Base-by-base conservation (phyloP, 2,113 vertebrate species). In the Callaeas wilsoni region DNA sequence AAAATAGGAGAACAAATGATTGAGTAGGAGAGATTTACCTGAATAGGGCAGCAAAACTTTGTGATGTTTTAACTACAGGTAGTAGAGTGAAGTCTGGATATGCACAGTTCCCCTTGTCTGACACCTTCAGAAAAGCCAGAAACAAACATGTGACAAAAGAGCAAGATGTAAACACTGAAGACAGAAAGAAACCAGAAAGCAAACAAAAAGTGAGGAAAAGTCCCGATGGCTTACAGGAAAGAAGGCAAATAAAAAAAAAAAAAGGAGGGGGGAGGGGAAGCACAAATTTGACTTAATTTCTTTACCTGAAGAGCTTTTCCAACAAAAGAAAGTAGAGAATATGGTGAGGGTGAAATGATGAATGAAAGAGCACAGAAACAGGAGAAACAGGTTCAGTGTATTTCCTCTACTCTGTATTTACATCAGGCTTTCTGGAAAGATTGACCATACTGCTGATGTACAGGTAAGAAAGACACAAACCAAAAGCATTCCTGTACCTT, bases 261-360 rank as follows among this genome's bases (percentile, higher is more conserved):
- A 23, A 3, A 21, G 41, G 41, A 10, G 15, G 1, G 12, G 3
- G 2, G 29, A 6, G 8, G 1, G 6, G 5, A 42, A 89, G 35
- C 33, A 79, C 7, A 68, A 26, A 47, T 71, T n/a, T 59, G 3
- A 68, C 32, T 50, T 73, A 4, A 42, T 77, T 75, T 86, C 33
- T 63, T 76, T 55, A 23, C 30, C 35, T 42, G 47, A 56, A 52
- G n/a, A 27, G 1, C 33, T 94, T 49, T 85, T 59, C 16, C 25
- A 78, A 63, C 41, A 49, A 55, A 62, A 29, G 23, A n/a, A 39
- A 86, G 14, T 2, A 39, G 12, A 85, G 27, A 50, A 22, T 26
- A 76, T 1, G 0, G 30, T 9, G 19, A 77, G 55, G 16, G 21
- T 50, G 59, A 96, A 80, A 67, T 2, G 10, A 77, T 42, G 27